Evolutionary conservation across 2,113 vertebrate genomes (phyloP), one percentile per base, ranked within the genome.

Genomic region (Turnix velox): DNA sequence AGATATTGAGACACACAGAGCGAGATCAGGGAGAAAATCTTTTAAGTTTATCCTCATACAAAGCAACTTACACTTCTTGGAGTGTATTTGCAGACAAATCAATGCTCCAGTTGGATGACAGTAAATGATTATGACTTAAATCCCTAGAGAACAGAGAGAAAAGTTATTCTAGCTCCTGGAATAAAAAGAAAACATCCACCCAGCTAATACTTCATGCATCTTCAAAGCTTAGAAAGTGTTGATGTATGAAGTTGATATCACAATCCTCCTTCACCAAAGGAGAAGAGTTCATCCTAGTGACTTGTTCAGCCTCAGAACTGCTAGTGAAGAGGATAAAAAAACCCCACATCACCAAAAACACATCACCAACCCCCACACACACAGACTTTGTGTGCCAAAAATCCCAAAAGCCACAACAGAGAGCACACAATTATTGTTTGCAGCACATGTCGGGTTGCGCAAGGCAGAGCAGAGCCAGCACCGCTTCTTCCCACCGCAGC

Each of bases 21-120:
- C n/a, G n/a, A n/a, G 65, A 76, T 45, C 10, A 68, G 27, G 27
- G 8, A 57, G 42, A 9, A 14, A 43, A 69, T 25, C 31, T 76
- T 62, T 30, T 68, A 27, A 68, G 18, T 65, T 91, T 31, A 84
- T 33, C 42, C 59, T 61, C 14, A 84, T 73, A 88, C 94, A 92
- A 84, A 88, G 3, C 63, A 74, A 81, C 98, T 98, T 97, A 98
- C 98, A 98, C 98, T 97, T 98, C 98, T 88, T 97, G 97, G 48
- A 98, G 97, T 1, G 90, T 97, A 74, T 93, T 94, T 46, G 87
- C 96, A 55, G 97, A 95, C 59, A 98, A 93, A 92, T 95, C 97
- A 88, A 97, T 88, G 79, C 95, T 98, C 97, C 98, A 98, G 75
- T 97, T 96, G 88, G 97, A 97, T 63, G 97, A 93, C 63, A 93